Conservation (phyloP, 2,797 vertebrate species). For the Craterocephalus amniculus region DNA sequence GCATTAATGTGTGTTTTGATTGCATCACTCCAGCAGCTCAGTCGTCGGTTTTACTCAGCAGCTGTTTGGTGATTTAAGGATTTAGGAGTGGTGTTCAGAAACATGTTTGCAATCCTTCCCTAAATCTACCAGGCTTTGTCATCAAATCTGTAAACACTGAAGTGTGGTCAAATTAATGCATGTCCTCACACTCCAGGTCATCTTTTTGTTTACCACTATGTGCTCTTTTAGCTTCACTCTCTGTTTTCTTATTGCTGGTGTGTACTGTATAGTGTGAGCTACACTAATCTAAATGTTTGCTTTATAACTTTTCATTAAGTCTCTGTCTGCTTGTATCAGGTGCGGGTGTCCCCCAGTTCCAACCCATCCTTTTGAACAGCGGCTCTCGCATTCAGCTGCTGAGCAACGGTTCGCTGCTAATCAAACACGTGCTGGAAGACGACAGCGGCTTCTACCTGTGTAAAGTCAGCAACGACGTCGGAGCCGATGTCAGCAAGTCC, state of each 20-base stretch:
- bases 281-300: neutral
- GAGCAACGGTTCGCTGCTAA: slow-evolving; percentile 94
- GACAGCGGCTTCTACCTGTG: slow-evolving; percentile 99
- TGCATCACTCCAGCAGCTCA: slow-evolving; percentile 63
- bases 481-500: slow-evolving; percentile 99
- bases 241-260: neutral
- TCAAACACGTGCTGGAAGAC: slow-evolving; percentile 97
- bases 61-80: slow-evolving; percentile 75
- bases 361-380: slow-evolving; percentile 92
- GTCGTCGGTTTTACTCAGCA: slow-evolving; percentile 61
- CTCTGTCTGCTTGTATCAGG: slow-evolving; percentile 73
- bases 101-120: slow-evolving; percentile 74
- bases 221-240: neutral
- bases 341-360: slow-evolving; percentile 96
- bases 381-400: slow-evolving; percentile 92
- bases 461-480: slow-evolving; percentile 99
- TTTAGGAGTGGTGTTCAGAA: slow-evolving; percentile 75
- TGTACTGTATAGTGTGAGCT: neutral
- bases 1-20: slow-evolving; percentile 70
- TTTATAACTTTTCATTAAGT: slow-evolving; percentile 3
- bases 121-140: slow-evolving; percentile 76
- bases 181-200: slow-evolving; percentile 30
- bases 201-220: slow-evolving; percentile 7
- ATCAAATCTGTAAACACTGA: slow-evolving; percentile 72
- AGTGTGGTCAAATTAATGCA: slow-evolving; percentile 45